A percentile compares a stretch with the other conserved stretches of the same genome.
Conservation (phyloP, 2,113 vertebrate species). For the Paralichthys olivaceus region DNA sequence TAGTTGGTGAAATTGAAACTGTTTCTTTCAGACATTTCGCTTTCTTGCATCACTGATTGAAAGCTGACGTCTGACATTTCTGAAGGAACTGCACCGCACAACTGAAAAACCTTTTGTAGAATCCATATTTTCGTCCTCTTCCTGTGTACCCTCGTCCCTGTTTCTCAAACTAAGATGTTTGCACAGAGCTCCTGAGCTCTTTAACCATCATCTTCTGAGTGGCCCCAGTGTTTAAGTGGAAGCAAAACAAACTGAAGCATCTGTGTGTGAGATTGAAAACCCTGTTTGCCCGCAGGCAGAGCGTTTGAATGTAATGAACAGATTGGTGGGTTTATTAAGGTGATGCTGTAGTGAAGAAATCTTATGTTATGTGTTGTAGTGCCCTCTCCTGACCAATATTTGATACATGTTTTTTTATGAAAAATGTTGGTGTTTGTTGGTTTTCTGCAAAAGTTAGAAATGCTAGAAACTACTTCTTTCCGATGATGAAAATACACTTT, state of each 20-base stretch:
- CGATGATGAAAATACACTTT: too few relatives aligned
- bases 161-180: background rate
- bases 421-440: too few relatives aligned
- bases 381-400: slow-evolving; percentile 55
- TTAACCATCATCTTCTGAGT: background rate
- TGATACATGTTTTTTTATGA: background rate
- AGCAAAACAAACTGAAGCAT: slow-evolving; percentile 10
- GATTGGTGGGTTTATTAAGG: slow-evolving; percentile 17
- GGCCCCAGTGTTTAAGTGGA: background rate
- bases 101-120: background rate
- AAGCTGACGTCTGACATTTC: slow-evolving; percentile 8
- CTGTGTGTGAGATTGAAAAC: slow-evolving; percentile 15
- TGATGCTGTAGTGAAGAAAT: background rate
- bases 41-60: slow-evolving; percentile 36
- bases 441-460: too few relatives aligned
- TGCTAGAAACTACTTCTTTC: too few relatives aligned
- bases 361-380: slow-evolving; percentile 2
- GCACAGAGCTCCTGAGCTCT: background rate
- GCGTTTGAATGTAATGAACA: slow-evolving; percentile 24
- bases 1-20: background rate
- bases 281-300: slow-evolving; percentile 32
- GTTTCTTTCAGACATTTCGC: slow-evolving; percentile 4
- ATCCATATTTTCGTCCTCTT: background rate
- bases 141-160: background rate
- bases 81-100: background rate